A percentile compares a stretch with the other conserved stretches of the same genome.
These are phyloP conservation scores for Remorina albescens DNA, from an alignment of 2,797 vertebrate species.

Conservation along the genomic window DNA sequence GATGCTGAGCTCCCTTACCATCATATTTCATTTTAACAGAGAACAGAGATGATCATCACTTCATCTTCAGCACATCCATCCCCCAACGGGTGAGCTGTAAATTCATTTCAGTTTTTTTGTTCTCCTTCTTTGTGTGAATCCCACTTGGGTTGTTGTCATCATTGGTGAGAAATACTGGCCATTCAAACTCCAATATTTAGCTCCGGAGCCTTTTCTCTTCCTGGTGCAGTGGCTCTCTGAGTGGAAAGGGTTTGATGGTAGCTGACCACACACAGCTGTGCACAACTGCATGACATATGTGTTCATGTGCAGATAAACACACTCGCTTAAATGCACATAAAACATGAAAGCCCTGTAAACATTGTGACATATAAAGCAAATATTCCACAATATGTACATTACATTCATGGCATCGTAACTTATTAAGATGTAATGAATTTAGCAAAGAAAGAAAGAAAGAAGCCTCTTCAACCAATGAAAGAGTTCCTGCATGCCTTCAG, in stretches of 20 bases:
- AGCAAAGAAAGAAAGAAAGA: not conserved
- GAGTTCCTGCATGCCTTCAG: not conserved
- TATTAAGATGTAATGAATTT: not conserved
- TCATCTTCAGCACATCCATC: conserved; percentile 62
- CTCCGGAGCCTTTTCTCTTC: conserved; percentile 21
- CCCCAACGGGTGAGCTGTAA: conserved; percentile 52
- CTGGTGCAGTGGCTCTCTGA: conserved; percentile 28
- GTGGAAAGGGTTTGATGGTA: not conserved
- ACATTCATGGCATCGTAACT: not conserved
- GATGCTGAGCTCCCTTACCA: conserved; percentile 59
- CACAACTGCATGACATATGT: not conserved
- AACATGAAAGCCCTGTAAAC: not conserved
- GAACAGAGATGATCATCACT: conserved; percentile 73
- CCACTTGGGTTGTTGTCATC: conserved; percentile 55
- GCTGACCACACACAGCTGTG: conserved; percentile 43
- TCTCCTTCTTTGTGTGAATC: conserved; percentile 47
- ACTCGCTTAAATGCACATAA: conserved; percentile 14
- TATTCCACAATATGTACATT: not conserved
- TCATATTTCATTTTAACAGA: conserved; percentile 75
- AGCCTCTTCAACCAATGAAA: no score
- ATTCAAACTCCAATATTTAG: conserved; percentile 36
- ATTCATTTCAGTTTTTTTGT: conserved; percentile 65
- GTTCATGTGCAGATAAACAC: conserved; percentile 7
- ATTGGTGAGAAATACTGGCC: conserved; percentile 32
- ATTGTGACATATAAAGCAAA: conserved; percentile 2